Base-by-base conservation (phyloP, 2,888 invertebrate genomes). In the Cryptops parisi region DNA sequence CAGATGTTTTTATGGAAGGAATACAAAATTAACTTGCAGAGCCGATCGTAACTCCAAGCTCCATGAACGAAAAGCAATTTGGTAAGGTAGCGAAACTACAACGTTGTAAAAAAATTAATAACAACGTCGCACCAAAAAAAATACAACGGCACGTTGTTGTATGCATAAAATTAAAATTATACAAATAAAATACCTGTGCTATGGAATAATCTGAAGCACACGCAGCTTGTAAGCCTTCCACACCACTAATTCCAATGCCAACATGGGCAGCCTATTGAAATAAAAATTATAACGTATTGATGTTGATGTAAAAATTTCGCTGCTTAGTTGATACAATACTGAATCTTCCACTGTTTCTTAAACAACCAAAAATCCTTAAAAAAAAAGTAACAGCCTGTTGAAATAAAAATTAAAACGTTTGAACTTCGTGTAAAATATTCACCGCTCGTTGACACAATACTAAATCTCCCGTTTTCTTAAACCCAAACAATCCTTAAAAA, bases 1-100 rank as follows among this genome's bases (percentile, higher is more conserved):
- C 97, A 97, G 65, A 99, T 96, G 74, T 99, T 99, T 74, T 98
- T 99, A 76, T 98, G 97, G 76, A 98, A 99, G 64, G 93, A 96
- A 75, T 97, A 98, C 57, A 98, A 78, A 65, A 98, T 96, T 53
- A 98, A 78, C 73, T 96, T 97, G 73, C 91, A 93, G 77, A 97
- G 87, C 63, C 98, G 79, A 55, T 86, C 86, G 73, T 97, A 96
- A 73, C 94, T 97, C 97, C 97, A 99, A 17, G 97, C 88, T 53
- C 98, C 98, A 70, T 98, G 98, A 47, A 98, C 97, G 64, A 98
- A 77, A 55, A 98, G 73, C 55, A 98, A 74, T 52, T 93, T 82
- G 62, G 85, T 77, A 52, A 98, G 76, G 72, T 82, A 98, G 26
- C 90, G 83, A 75, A 98, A 99, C 80, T 98, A 78, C 22, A 65